Conservation (phyloP, 2,113 vertebrate species). For the Brachyhypopomus occidentalis region DNA sequence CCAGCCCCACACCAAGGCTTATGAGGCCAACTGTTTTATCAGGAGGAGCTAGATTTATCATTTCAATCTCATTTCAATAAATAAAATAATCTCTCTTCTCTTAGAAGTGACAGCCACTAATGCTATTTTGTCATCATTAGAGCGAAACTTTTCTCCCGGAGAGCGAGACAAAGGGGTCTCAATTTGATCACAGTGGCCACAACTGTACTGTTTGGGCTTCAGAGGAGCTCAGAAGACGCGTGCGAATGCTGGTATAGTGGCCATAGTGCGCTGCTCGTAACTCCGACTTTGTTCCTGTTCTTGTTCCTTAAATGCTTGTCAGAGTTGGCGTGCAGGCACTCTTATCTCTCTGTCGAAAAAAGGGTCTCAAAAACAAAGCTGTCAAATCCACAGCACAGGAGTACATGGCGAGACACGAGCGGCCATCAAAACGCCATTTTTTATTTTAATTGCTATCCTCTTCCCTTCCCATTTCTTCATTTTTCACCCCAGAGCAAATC, state of each 20-base stretch:
- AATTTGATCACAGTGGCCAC: slow-evolving; percentile 34
- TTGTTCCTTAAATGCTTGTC: slow-evolving; percentile 71
- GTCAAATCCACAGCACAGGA: slow-evolving; percentile 64
- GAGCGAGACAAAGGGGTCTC: slow-evolving; percentile 43
- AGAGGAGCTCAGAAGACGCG: not conserved
- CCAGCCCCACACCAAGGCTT: slow-evolving; percentile 86
- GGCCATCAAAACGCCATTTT: slow-evolving; percentile 77
- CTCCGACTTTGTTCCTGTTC: slow-evolving; percentile 69
- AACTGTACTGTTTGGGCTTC: not conserved
- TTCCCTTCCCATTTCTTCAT: slow-evolving; percentile 70
- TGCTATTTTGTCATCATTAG: slow-evolving; percentile 91
- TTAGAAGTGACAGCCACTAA: slow-evolving; percentile 87
- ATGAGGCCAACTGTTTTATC: slow-evolving; percentile 98
- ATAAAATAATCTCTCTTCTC: slow-evolving; percentile 92
- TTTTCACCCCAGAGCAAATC: slow-evolving; percentile 74
- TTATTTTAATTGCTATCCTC: slow-evolving; percentile 80
- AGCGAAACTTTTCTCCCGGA: slow-evolving; percentile 82
- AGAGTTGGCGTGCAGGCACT: slow-evolving; percentile 68
- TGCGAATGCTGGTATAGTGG: not conserved
- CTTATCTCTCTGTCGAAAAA: slow-evolving; percentile 74
- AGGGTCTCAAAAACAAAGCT: slow-evolving; percentile 73
- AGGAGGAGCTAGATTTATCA: slow-evolving; percentile 88
- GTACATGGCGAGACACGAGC: slow-evolving; percentile 67
- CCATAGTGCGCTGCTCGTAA: not conserved
- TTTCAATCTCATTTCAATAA: slow-evolving; percentile 98